A percentile compares a stretch with the other conserved stretches of the same genome.
Evolutionary conservation across 2,113 vertebrate species (phyloP).

Genomic region (Tympanuchus pallidicinctus): DNA sequence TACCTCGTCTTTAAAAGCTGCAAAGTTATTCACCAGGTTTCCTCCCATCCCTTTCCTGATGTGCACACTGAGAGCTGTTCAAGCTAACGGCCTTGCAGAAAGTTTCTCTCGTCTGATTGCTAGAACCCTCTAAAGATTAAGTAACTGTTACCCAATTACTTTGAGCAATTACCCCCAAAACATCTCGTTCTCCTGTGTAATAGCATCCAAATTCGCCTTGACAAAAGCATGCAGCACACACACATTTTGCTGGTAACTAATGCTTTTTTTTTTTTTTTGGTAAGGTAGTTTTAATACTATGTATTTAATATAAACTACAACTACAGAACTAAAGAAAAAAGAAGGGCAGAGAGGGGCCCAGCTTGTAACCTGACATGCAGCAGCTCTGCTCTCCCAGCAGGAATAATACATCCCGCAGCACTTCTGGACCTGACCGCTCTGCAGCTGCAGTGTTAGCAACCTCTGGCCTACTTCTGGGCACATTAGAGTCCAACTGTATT

Average conservation of each 20-base stretch:
- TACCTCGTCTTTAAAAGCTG: not conserved
- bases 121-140: not conserved
- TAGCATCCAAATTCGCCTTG: not conserved
- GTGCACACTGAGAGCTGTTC: not conserved
- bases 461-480: conserved; percentile 55
- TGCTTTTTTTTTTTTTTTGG: too few relatives aligned
- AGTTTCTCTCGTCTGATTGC: not conserved
- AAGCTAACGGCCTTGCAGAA: not conserved
- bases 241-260: not conserved
- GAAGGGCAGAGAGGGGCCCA: not conserved
- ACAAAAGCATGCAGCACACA: not conserved
- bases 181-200: not conserved
- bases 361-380: not conserved
- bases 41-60: not conserved
- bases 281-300: not conserved
- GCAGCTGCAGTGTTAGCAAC: conserved; percentile 42
- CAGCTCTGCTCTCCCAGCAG: not conserved
- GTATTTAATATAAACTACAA: not conserved
- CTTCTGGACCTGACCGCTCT: not conserved
- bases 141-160: not conserved
- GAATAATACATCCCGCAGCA: accelerated
- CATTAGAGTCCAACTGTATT: conserved; percentile 68
- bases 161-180: not conserved
- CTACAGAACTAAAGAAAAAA: not conserved
- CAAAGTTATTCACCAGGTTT: not conserved